Percentiles rank a stretch among this genome's conserved stretches.
Evolutionary conservation across 2,888 invertebrate species (phyloP).

Genomic region (Lepeophtheirus nordmannii): DNA sequence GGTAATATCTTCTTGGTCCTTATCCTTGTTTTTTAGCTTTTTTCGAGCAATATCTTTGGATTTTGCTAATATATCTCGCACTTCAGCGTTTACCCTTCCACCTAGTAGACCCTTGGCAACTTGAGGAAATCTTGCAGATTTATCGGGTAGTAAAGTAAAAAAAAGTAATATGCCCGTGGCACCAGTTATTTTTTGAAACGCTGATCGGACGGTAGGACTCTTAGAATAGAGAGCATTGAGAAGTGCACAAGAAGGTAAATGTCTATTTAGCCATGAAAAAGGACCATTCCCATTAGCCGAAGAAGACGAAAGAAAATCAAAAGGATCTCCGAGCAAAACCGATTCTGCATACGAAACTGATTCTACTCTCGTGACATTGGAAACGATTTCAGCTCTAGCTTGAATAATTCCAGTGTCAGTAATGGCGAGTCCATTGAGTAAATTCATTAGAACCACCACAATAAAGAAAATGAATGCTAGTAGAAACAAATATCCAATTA

Average conservation of each 20-base stretch:
- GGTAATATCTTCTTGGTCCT: background rate
- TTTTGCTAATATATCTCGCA: background rate
- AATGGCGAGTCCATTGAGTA: conserved; percentile 67
- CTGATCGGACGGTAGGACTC: background rate
- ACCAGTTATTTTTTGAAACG: background rate
- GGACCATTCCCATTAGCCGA: conserved; percentile 21
- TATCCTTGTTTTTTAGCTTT: background rate
- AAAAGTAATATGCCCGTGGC: background rate
- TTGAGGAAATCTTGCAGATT: conserved; percentile 1
- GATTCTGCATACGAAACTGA: conserved; percentile 57
- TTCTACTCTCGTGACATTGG: conserved; percentile 53
- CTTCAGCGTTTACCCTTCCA: too few relatives aligned
- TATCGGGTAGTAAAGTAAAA: background rate
- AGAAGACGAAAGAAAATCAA: conserved; percentile 27
- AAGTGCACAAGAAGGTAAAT: background rate
- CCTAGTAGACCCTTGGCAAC: too few relatives aligned
- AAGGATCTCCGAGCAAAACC: conserved; percentile 46
- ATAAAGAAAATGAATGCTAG: conserved; percentile 64
- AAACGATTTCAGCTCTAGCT: conserved; percentile 60
- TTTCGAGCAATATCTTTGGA: background rate
- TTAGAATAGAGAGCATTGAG: background rate
- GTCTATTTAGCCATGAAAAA: conserved; percentile 23
- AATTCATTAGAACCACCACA: conserved; percentile 63
- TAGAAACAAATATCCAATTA: conserved; percentile 43
- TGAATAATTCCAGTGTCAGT: conserved; percentile 61